Evolutionary conservation across 2,797 vertebrate genomes (phyloP).

Genomic region (Florisuga fusca): DNA sequence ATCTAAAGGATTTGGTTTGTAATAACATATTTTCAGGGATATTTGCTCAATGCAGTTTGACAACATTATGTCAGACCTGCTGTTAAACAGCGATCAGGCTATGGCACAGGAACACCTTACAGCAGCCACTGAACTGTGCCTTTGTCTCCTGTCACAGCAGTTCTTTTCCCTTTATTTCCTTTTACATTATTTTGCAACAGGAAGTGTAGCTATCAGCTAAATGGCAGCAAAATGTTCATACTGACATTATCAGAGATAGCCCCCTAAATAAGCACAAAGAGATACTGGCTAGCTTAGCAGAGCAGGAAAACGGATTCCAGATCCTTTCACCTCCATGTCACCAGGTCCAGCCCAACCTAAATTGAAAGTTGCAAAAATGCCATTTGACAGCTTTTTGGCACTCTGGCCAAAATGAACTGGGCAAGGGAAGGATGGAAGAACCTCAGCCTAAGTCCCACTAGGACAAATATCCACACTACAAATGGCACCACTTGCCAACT

Average conservation of each 20-base stretch:
- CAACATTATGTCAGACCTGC: background rate
- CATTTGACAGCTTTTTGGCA: constrained; percentile 59
- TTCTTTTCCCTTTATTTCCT: background rate
- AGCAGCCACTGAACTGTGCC: background rate
- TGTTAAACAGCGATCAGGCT: background rate
- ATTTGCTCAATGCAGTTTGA: background rate
- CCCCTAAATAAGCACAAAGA: background rate
- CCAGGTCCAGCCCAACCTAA: background rate
- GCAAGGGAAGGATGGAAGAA: constrained; percentile 51
- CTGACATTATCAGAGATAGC: constrained; percentile 15
- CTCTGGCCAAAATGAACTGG: constrained; percentile 6
- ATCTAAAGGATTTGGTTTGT: background rate
- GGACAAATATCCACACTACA: constrained; percentile 48
- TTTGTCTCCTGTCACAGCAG: background rate
- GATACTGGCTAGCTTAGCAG: background rate
- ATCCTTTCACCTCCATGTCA: constrained; percentile 49
- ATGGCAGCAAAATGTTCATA: constrained; percentile 15
- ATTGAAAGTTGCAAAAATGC: constrained; percentile 29
- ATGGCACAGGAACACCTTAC: background rate
- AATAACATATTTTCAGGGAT: background rate
- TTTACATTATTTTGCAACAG: constrained; percentile 1
- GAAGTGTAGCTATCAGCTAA: constrained; percentile 19
- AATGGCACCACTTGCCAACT: constrained; percentile 35
- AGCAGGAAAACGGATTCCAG: constrained; percentile 24
- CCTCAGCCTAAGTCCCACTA: constrained; percentile 40